A percentile compares a stretch with the other conserved stretches of the same genome.
Evolutionary conservation across 2,888 invertebrate species (phyloP).

Genomic region (Orthonychiurus folsomi): DNA sequence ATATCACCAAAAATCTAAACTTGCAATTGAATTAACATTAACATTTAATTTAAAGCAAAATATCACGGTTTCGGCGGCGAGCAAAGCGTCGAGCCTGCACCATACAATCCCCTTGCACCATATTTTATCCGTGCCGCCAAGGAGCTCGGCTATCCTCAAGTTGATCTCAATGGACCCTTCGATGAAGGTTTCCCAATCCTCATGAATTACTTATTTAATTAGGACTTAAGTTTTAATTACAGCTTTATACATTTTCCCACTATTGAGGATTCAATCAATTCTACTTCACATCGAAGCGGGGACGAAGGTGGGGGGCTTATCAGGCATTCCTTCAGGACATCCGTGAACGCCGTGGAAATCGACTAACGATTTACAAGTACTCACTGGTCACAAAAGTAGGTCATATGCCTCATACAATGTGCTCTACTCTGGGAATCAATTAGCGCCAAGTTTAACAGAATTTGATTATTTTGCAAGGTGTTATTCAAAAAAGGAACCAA

Average conservation of each 20-base stretch:
- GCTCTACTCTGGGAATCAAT: too few species aligned
- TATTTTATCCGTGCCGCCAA: slow-evolving; percentile 23
- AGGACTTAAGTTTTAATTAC: too few species aligned
- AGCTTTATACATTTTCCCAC: not conserved
- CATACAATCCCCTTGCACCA: slow-evolving; percentile 18
- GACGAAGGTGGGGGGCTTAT: slow-evolving; percentile 21
- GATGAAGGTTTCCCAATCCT: slow-evolving; percentile 23
- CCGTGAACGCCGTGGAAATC: not conserved
- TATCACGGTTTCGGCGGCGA: slow-evolving; percentile 24
- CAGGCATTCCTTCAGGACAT: slow-evolving; percentile 23
- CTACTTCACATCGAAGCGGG: slow-evolving; percentile 18
- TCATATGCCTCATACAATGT: too few species aligned
- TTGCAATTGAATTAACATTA: not conserved
- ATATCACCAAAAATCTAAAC: too few species aligned
- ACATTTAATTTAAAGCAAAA: slow-evolving; percentile 12
- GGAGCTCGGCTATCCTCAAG: slow-evolving; percentile 24
- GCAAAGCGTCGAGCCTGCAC: slow-evolving; percentile 18
- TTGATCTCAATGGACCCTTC: slow-evolving; percentile 26
- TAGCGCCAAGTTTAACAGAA: slow-evolving; percentile 5
- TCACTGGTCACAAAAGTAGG: slow-evolving; percentile 19
- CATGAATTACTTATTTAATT: too few species aligned
- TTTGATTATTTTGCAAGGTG: slow-evolving; percentile 18
- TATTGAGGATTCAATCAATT: slow-evolving; percentile 22
- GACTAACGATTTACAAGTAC: slow-evolving; percentile 18
- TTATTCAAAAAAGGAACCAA: slow-evolving; percentile 33